Evolutionary conservation across 2,797 vertebrate species (phyloP).

Genomic region (Merluccius polli): DNA sequence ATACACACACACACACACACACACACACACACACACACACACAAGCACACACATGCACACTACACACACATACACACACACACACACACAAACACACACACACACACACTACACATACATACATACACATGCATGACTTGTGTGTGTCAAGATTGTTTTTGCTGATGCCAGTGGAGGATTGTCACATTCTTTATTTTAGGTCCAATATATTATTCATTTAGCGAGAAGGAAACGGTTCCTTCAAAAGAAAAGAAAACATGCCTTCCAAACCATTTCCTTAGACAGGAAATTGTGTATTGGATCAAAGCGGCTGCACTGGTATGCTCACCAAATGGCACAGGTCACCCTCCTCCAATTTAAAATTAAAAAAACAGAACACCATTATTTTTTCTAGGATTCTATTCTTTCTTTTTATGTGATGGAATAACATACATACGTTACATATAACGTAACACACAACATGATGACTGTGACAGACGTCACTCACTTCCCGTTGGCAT

Average conservation of each 20-base stretch:
- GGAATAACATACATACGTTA: not conserved
- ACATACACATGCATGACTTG: slow-evolving; percentile 6
- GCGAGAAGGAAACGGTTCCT: slow-evolving; percentile 36
- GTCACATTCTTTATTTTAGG: slow-evolving; percentile 21
- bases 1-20: not conserved
- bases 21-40: not conserved
- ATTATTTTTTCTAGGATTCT: not conserved
- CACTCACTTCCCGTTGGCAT: not conserved
- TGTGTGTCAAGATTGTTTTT: slow-evolving; percentile 22
- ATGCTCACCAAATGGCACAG: slow-evolving; percentile 48
- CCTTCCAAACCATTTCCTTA: slow-evolving; percentile 50
- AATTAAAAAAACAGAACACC: not conserved
- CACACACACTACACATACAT: not conserved
- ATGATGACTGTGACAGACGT: not conserved
- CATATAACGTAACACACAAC: not conserved
- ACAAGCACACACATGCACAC: not conserved
- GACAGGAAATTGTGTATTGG: slow-evolving; percentile 66
- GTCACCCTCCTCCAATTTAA: slow-evolving; percentile 28
- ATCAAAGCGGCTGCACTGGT: slow-evolving; percentile 56
- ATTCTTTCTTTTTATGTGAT: not conserved
- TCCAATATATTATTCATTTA: slow-evolving; percentile 35
- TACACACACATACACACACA: not conserved
- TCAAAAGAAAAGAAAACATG: slow-evolving; percentile 12
- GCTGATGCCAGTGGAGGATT: slow-evolving; percentile 25
- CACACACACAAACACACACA: not conserved